Base-by-base conservation (phyloP, 2,113 vertebrate genomes). In the Neodontobutis hainanensis region DNA sequence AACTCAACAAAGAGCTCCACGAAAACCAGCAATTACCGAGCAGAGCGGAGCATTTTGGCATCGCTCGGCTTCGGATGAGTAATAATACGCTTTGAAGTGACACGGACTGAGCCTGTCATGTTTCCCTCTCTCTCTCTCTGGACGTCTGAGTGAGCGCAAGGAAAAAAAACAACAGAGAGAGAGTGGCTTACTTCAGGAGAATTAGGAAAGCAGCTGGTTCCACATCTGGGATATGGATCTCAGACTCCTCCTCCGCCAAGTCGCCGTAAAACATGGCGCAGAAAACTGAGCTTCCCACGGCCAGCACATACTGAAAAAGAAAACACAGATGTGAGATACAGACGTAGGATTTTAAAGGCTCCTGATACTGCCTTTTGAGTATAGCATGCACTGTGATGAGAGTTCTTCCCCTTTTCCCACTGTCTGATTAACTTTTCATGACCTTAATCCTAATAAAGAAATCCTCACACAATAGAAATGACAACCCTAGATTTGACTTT, bases 261-360 rank as follows among this genome's bases (percentile, higher is more conserved):
- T 99, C 96, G 6, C 97, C 94, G 12, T 99, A 99, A 89, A 99
- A 99, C 97, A 99, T 99, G 86, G 97, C 97, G 19, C 97, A 96
- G 93, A 99, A 99, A 82, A 99, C 97, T 0, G 97, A 98, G 91
- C 97, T 99, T 52, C 97, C 97, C 35, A 99, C 97, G 5, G 97
- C 97, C 92, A 99, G 84, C 73, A 99, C 96, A 4, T 99, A 99
- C 97, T 99, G 92, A 0, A 49, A 27, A 51, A 52, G n/a, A 19
- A 40, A 38, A 15, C 47, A 46, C 46, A 53, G 49, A 57, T 52
- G 73, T 2, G 60, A 80, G 65, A 78, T 49, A 65, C 34, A 68
- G 8, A 27, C 10, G 5, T 3, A 19, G 10, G 36, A 4, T 38
- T 38, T 38, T 38, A 38, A 5, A 38, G 36, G 36, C 36, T 38